Conservation (phyloP, 1,140 invertebrate genomes). For the Planococcus citri region DNA sequence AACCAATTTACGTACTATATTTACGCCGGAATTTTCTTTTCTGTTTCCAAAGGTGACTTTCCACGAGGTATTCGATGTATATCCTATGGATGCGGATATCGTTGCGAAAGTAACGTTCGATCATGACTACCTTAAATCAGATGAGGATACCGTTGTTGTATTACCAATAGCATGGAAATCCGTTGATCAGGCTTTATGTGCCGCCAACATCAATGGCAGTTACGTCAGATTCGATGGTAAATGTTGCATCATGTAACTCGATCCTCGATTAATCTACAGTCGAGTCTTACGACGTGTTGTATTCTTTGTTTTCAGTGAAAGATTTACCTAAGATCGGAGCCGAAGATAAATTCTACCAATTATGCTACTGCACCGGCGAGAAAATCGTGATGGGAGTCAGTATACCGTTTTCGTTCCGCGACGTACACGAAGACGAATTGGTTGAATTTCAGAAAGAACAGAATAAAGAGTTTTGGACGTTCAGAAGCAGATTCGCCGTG, state of each 20-base stretch:
- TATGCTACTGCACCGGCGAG: neutral
- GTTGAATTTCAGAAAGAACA: conserved; percentile 4
- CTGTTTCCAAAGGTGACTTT: neutral
- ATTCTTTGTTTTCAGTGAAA: neutral
- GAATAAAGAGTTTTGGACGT: conserved; percentile 9
- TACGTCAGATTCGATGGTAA: conserved; percentile 9
- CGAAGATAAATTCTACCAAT: neutral
- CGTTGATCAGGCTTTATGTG: neutral
- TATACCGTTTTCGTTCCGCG: neutral
- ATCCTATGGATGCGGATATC: conserved; percentile 1
- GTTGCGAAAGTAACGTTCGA: neutral
- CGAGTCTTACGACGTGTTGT: neutral
- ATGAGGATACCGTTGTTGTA: neutral
- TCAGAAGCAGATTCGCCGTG: neutral
- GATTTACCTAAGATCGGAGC: neutral
- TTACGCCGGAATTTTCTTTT: too few relatives aligned
- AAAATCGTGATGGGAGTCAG: neutral
- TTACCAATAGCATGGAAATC: neutral
- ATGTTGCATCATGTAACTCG: neutral
- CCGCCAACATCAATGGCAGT: neutral
- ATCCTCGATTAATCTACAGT: neutral
- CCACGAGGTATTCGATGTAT: neutral
- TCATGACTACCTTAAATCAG: neutral
- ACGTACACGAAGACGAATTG: conserved; percentile 1
- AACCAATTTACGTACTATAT: neutral